phyloP scores from a whole-genome alignment of 2,888 invertebrate genomes.

The Drosophila pseudotalamancana region DNA sequence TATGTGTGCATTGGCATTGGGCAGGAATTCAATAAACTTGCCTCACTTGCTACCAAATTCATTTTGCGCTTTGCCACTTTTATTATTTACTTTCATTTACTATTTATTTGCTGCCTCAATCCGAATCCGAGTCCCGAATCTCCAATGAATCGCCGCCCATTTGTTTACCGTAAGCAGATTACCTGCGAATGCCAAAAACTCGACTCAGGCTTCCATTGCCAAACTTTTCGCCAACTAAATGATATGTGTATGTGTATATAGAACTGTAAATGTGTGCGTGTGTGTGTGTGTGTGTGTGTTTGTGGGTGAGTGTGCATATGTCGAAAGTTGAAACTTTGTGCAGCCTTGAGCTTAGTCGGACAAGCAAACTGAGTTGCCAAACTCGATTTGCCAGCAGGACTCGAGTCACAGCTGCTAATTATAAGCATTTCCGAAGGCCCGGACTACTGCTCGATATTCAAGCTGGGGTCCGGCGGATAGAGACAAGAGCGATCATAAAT shows the following conservation, averaged over 20 bases:
- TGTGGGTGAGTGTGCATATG: no score
- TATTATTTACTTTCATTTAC: constrained; percentile 51
- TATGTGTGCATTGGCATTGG: constrained; percentile 40
- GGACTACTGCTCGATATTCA: background rate
- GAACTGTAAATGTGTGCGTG: no score
- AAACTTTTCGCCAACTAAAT: constrained; percentile 1
- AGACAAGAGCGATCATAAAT: constrained; percentile 56
- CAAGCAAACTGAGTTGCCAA: constrained; percentile 15
- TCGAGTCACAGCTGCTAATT: constrained; percentile 35
- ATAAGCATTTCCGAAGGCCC: constrained; percentile 20
- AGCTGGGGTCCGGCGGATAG: background rate
- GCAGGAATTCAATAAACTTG: constrained; percentile 57
- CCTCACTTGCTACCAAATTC: constrained; percentile 46
- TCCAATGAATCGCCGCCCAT: constrained; percentile 29
- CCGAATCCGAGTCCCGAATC: constrained; percentile 7
- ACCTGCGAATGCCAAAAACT: constrained; percentile 8
- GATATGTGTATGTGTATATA: no score
- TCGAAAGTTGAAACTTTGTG: no score
- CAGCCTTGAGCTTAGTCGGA: background rate
- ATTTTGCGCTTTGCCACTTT: constrained; percentile 54
- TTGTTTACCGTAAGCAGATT: constrained; percentile 33
- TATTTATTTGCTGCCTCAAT: constrained; percentile 46
- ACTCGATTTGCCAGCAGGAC: constrained; percentile 35
- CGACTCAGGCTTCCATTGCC: background rate
- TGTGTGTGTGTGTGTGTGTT: no score